Base-by-base conservation (phyloP, 2,888 invertebrate species). In the Hipparchia sbordonii region DNA sequence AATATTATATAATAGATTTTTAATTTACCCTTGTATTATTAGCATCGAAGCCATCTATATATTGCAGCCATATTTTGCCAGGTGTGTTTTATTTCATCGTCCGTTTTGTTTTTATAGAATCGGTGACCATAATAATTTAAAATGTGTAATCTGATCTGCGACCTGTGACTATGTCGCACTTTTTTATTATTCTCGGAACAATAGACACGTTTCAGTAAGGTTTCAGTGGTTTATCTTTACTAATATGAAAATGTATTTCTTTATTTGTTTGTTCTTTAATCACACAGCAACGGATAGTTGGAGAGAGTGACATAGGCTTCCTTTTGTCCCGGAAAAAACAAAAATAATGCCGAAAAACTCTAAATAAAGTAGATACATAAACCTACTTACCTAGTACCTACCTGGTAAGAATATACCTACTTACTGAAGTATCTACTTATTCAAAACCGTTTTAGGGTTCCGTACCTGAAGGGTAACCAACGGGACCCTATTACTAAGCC, bases 101-200 rank as follows among this genome's bases (percentile, higher is more conserved):
- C 63, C 23, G 63, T 70, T 71, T 67, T 79, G 77, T 66, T 60
- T 68, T 77, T 74, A 62, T 62, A 46, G 9, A 67, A 57, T 66
- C 67, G 56, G 6, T 67, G 56, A 56, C 67, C 46, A 57, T 57
- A 57, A 57, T 57, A 46, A 57, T 67, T 39, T 13, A 57, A 57
- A 57, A 45, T 54, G 46, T 57, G 57, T 69, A 72, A 73, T 73
- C 68, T 63, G 72, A 74, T 67, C 70, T 62, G 39, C 56, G 71
- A 39, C 39, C 1, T 39, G 54, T 52, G 62, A 52, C 13, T 13
- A 57, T 72, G 59, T 72, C 74, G 67, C 70, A 65, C 61, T 67
- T 63, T 71, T 76, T 82, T 57, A 23, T 82, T 85, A 82, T 88
- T 83, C 84, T 83, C 82, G 82, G 87, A 89, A 88, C 82, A 69